Base-by-base conservation (phyloP, 2,113 vertebrate genomes). In the Mastomys natalensis region DNA sequence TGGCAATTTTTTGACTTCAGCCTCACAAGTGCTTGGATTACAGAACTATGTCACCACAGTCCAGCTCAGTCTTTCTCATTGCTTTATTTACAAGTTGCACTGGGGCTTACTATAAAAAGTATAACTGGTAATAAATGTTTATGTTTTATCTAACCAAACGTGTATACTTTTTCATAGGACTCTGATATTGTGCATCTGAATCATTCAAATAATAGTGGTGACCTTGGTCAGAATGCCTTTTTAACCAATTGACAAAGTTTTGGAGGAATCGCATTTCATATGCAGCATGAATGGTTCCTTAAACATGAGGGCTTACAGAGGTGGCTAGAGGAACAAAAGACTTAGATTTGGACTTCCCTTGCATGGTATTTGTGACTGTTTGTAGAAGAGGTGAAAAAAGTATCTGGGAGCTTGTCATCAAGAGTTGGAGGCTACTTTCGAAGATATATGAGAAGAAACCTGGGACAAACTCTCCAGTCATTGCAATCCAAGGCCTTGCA, bases 171-270 rank as follows among this genome's bases (percentile, higher is more conserved):
- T 77, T 73, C 72, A 34, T 19, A 87, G 29, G 29, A 78, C 5
- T 91, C 22, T 37, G 29, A 37, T 77, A 45, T 13, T 37, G 12
- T 89, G 2, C 24, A 26, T 40, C 62, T 85, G 62, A 31, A 12
- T 90, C 81, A 51, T 91, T 86, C 26, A 45, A 81, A 58, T 4
- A 24, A 72, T 73, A 90, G 55, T 53, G 53, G 45, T 40, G 26
- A 68, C 11, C 66, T 89, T 76, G 40, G 26, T n/a, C 82, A 87
- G 62, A 48, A 62, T 92, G 87, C 21, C 19, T 96, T 93, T 96
- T 91, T 31, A 91, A 45, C 40, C 17, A 73, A 29, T 40, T 87
- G 40, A 73, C 53, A 85, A 93, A 91, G 29, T 43, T 88, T 5
- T 31, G 40, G 29, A 89, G 40, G 24, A 87, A 73, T 1, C 19